Base-by-base conservation (phyloP, 2,113 vertebrate species). In the Gambusia affinis region DNA sequence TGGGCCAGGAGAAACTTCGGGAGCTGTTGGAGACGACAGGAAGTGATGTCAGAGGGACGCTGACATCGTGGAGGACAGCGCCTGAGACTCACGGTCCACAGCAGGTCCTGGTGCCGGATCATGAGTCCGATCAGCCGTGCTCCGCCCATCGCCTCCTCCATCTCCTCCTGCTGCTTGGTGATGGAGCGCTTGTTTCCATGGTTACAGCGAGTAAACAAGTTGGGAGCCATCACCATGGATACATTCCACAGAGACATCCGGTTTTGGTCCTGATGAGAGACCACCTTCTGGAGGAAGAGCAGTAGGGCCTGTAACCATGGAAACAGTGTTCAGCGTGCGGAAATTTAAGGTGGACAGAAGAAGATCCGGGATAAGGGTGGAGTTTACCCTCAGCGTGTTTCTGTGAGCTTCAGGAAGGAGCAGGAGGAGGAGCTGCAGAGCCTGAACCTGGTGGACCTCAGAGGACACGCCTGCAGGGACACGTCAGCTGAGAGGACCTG, bases 181-280 rank as follows among this genome's bases (percentile, higher is more conserved):
- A 77, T 7, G 0, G 83, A 76, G 33, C 86, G 93, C 39, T 93
- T 95, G 82, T 96, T 97, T 79, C 95, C 94, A 74, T 90, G 94
- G 37, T 61, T 69, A 75, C 2, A 12, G 62, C 82, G 94, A 85
- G 95, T 92, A 89, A 99, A 98, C 68, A 99, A 95, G 88, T 99
- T 99, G 47, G 98, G 98, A 0, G 98, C 97, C 83, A 99, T 96
- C 12, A 99, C 95, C 90, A 98, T 98, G 62, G 97, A 97, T 61
- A 99, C 97, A 1, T 99, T 99, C 96, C 97, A 98, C 77, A 98
- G 60, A 77, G 94, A 97, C 98, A 99, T 99, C 65, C 96, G 95
- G 90, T 99, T 99, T 85, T 96, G 96, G n/a, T 95, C 95, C 85
- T 98, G 96, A 15, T 96, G 95, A 73, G 94, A 94, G 60, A 98